A percentile compares a stretch with the other conserved stretches of the same genome.
phyloP scores from a whole-genome alignment of 2,888 invertebrate species.

The Penaeus monodon region DNA sequence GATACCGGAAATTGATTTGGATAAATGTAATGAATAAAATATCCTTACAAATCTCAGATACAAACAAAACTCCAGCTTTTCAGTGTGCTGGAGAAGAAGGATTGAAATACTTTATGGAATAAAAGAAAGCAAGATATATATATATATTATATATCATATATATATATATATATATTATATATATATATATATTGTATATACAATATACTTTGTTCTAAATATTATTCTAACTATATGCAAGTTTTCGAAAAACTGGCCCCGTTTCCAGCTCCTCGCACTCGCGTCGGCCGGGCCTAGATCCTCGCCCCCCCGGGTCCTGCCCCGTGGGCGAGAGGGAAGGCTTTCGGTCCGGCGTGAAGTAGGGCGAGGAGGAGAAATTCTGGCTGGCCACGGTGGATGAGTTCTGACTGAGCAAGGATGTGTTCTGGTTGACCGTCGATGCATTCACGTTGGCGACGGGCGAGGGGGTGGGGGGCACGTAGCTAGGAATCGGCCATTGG shows the following conservation, averaged over 20 bases:
- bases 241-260: no score
- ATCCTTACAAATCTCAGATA: no score
- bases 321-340: slow-evolving; percentile 20
- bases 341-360: slow-evolving; percentile 28
- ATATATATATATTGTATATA: slow-evolving; percentile 19
- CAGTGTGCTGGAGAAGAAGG: background rate
- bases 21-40: no score
- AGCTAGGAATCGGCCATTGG: slow-evolving; percentile 46
- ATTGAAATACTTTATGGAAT: background rate
- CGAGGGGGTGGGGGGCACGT: slow-evolving; percentile 55
- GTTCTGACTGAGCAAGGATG: slow-evolving; percentile 15
- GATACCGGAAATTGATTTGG: no score
- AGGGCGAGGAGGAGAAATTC: slow-evolving; percentile 8
- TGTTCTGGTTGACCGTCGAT: slow-evolving; percentile 7
- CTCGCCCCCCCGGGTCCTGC: slow-evolving; percentile 36
- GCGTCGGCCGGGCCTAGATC: slow-evolving; percentile 20
- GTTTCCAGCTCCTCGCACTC: slow-evolving; percentile 1
- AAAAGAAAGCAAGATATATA: background rate
- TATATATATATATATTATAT: slow-evolving; percentile 21
- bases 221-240: no score
- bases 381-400: background rate
- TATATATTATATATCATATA: slow-evolving; percentile 18
- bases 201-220: background rate
- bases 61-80: background rate
- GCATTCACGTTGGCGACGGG: slow-evolving; percentile 18